These are phyloP conservation scores for Drosophila aff. DNA, from an alignment of 1,140 invertebrate species.

Conservation along the genomic window DNA sequence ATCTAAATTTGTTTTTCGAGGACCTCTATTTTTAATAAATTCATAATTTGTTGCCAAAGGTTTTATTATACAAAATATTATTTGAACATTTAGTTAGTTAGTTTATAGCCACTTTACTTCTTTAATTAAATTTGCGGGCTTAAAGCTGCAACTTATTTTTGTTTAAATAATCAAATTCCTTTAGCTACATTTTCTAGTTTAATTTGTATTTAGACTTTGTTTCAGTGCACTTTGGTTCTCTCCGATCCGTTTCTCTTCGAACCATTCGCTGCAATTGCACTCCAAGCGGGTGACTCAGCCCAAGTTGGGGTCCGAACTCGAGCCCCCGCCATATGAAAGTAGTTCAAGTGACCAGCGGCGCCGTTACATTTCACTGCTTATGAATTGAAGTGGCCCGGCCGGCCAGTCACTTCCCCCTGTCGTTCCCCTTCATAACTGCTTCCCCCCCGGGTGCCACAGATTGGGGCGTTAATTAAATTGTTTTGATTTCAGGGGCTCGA, in stretches of 20 bases:
- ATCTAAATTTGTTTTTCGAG: background rate
- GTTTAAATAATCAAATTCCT: background rate
- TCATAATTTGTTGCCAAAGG: background rate
- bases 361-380: conserved; percentile 75
- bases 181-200: background rate
- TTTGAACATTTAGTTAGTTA: background rate
- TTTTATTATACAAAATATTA: background rate
- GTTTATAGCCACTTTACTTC: too few species aligned
- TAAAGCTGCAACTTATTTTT: background rate
- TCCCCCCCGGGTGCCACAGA: conserved; percentile 3
- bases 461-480: conserved; percentile 74
- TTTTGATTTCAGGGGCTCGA: conserved; percentile 55
- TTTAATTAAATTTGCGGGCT: background rate
- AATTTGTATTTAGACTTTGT: background rate
- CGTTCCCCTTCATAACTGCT: background rate
- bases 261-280: conserved; percentile 10
- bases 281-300: conserved; percentile 13
- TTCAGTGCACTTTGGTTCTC: conserved; percentile 8
- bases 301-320: conserved; percentile 12
- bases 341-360: conserved; percentile 76
- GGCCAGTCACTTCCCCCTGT: conserved; percentile 11
- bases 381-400: conserved; percentile 52
- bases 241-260: conserved; percentile 7
- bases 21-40: background rate
- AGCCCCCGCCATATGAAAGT: conserved; percentile 58